Percentiles rank a stretch among this genome's conserved stretches.
Conservation (phyloP, 2,113 vertebrate species). For the Leucosticte australis region DNA sequence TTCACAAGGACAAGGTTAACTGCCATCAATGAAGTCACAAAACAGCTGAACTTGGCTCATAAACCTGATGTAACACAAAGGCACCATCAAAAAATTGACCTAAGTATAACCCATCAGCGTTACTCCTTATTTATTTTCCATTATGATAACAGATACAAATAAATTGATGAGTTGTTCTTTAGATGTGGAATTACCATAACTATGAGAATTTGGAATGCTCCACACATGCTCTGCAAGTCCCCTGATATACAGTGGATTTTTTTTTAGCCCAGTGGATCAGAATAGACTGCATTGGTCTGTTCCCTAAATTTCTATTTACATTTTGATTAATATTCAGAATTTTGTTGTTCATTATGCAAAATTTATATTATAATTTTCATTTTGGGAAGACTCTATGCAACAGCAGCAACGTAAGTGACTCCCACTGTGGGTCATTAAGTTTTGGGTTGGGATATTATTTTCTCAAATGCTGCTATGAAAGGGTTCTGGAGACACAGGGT, state of each 20-base stretch:
- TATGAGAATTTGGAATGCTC: neutral
- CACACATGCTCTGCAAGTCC: neutral
- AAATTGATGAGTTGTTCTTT: neutral
- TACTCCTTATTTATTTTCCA: neutral
- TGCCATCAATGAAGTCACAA: neutral
- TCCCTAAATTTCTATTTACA: neutral
- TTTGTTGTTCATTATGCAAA: neutral
- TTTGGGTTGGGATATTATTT: constrained; percentile 5
- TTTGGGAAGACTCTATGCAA: neutral
- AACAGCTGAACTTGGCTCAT: neutral
- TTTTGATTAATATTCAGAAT: constrained; percentile 37
- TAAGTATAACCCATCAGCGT: neutral
- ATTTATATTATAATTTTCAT: neutral
- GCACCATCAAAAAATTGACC: neutral
- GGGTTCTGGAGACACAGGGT: neutral
- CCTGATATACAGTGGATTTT: neutral
- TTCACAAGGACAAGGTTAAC: neutral
- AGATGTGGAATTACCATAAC: neutral
- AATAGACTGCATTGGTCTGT: neutral
- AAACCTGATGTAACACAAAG: neutral
- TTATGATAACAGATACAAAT: neutral
- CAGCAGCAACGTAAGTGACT: neutral
- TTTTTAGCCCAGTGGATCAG: neutral
- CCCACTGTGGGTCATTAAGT: constrained; percentile 39
- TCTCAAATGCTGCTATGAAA: neutral